These are phyloP conservation scores for Chondrosia reniformis DNA, from an alignment of 37 sponge, comb jelly and placozoan genomes.

Conservation along the genomic window DNA sequence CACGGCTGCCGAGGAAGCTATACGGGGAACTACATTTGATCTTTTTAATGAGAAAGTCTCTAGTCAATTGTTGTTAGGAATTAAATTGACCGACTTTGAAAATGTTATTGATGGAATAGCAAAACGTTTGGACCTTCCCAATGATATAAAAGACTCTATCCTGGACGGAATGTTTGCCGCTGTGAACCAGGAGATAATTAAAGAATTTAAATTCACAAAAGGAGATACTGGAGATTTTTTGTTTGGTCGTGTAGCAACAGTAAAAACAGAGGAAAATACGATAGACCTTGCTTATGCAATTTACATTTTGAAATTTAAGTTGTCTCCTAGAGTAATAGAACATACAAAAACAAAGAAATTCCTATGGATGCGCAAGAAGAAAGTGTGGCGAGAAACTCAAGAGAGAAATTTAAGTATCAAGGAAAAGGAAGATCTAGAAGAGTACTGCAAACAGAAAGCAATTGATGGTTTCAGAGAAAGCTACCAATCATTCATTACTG, in stretches of 20 bases:
- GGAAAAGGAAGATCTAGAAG: not conserved
- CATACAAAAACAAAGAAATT: not conserved
- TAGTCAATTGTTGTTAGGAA: not conserved
- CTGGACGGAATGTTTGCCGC: not conserved
- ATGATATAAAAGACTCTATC: not conserved
- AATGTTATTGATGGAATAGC: not conserved
- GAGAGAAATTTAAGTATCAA: not conserved
- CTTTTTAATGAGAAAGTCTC: not conserved
- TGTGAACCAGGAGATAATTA: not conserved
- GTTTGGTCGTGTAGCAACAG: not conserved
- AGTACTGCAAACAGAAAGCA: not conserved
- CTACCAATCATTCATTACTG: not conserved
- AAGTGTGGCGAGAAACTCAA: conserved; percentile 1
- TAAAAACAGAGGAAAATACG: not conserved
- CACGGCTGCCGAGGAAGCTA: not conserved
- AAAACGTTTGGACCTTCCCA: not conserved
- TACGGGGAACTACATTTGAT: not conserved
- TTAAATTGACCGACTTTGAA: not conserved
- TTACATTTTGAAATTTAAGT: not conserved
- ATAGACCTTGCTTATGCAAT: not conserved
- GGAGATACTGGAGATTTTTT: not conserved
- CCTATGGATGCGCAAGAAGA: not conserved
- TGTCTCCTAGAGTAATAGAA: not conserved
- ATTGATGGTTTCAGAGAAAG: not conserved
- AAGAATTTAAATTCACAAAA: not conserved